Conservation (phyloP, 2,113 vertebrate species). For the Murina feae region DNA sequence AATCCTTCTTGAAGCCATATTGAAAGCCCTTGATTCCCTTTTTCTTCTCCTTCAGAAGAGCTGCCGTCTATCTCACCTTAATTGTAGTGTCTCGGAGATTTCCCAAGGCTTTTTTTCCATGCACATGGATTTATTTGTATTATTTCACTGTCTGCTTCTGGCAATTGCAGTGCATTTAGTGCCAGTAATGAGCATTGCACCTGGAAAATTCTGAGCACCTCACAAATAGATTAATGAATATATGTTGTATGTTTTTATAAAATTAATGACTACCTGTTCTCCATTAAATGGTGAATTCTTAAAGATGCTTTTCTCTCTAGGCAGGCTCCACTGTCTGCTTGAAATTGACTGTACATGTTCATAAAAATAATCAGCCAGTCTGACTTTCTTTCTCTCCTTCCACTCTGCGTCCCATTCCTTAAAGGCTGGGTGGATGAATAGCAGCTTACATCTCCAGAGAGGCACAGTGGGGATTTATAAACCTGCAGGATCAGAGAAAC, state of each 20-base stretch:
- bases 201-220: slow-evolving; percentile 54
- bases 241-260: neutral
- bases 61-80: slow-evolving; percentile 20
- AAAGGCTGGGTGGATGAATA: neutral
- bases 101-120: slow-evolving; percentile 46
- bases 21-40: slow-evolving; percentile 60
- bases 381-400: neutral
- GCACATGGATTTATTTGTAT: slow-evolving; percentile 49
- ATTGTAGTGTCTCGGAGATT: slow-evolving; percentile 33
- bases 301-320: neutral
- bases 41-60: slow-evolving; percentile 41
- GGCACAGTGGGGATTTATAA: neutral
- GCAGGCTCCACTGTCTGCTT: neutral
- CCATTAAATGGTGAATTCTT: neutral
- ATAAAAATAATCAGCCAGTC: neutral
- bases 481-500: neutral
- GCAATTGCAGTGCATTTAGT: slow-evolving; percentile 15
- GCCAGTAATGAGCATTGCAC: slow-evolving; percentile 39
- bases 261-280: slow-evolving; percentile 33
- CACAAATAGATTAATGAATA: slow-evolving; percentile 53
- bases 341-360: neutral
- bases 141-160: slow-evolving; percentile 62
- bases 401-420: neutral
- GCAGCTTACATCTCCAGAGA: neutral
- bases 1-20: slow-evolving; percentile 58